These are phyloP conservation scores for Cirrhinus mrigala DNA, from an alignment of 2,797 vertebrate genomes.

Conservation along the genomic window DNA sequence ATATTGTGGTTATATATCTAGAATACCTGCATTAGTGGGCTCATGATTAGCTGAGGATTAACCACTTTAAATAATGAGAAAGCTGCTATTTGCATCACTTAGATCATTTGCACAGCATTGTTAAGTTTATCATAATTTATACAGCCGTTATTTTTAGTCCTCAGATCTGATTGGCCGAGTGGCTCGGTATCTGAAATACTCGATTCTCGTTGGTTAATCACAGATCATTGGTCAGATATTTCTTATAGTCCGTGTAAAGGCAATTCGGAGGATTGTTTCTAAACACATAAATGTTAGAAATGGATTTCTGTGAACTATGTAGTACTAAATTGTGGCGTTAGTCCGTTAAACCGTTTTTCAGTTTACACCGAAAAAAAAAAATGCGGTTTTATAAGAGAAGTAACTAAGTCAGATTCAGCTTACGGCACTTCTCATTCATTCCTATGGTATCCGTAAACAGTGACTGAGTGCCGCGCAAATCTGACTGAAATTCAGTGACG, in stretches of 20 bases:
- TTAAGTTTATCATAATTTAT: neutral
- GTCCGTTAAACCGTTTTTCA: too few species aligned
- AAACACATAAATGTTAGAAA: too few species aligned
- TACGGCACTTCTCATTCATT: too few species aligned
- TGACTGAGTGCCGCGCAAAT: too few species aligned
- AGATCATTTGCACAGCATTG: neutral
- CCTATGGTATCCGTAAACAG: too few species aligned
- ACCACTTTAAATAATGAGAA: neutral
- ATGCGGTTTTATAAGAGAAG: too few species aligned
- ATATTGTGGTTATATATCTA: conserved; percentile 14
- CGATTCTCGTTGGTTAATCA: neutral
- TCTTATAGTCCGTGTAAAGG: neutral
- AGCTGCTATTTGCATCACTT: neutral
- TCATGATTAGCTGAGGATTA: neutral
- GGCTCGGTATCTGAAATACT: neutral
- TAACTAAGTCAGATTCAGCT: too few species aligned
- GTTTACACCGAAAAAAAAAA: too few species aligned
- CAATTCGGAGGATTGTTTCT: too few species aligned
- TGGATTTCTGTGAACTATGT: too few species aligned
- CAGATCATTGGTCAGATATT: neutral
- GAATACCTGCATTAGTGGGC: neutral
- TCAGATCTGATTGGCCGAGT: neutral
- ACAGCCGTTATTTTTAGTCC: neutral
- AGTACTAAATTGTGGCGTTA: too few species aligned
- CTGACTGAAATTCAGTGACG: too few species aligned